phyloP scores from a whole-genome alignment of 2,113 vertebrate species.

The Mormyrus lacerda region DNA sequence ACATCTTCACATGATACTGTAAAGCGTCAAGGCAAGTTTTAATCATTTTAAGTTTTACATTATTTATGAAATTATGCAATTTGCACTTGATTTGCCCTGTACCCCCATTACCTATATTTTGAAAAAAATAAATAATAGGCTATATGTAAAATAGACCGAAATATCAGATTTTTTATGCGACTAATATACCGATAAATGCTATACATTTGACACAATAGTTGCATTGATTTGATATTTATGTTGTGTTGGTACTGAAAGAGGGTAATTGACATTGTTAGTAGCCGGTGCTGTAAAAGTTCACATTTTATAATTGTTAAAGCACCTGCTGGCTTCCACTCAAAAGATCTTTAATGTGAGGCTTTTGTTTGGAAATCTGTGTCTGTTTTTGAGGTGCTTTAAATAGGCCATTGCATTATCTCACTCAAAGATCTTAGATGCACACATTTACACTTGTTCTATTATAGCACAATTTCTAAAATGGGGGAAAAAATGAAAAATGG shows the following conservation, averaged over 20 bases:
- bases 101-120: neutral
- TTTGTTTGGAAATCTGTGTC: neutral
- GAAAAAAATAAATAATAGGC: neutral
- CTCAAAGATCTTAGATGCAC: neutral
- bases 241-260: neutral
- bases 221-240: neutral
- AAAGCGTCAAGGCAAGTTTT: neutral
- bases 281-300: neutral
- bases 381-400: neutral
- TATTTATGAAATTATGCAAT: neutral
- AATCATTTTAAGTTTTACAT: neutral
- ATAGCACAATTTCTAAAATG: neutral
- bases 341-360: neutral
- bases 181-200: neutral
- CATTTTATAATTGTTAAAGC: neutral
- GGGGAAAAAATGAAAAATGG: neutral
- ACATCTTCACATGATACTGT: neutral
- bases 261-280: neutral
- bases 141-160: neutral
- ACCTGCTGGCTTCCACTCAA: neutral
- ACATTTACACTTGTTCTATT: neutral
- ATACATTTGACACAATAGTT: neutral
- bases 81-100: neutral
- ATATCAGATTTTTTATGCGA: neutral
- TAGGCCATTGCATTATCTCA: neutral